phyloP scores from a whole-genome alignment of 2,113 vertebrate species.

The Tinamus guttatus region DNA sequence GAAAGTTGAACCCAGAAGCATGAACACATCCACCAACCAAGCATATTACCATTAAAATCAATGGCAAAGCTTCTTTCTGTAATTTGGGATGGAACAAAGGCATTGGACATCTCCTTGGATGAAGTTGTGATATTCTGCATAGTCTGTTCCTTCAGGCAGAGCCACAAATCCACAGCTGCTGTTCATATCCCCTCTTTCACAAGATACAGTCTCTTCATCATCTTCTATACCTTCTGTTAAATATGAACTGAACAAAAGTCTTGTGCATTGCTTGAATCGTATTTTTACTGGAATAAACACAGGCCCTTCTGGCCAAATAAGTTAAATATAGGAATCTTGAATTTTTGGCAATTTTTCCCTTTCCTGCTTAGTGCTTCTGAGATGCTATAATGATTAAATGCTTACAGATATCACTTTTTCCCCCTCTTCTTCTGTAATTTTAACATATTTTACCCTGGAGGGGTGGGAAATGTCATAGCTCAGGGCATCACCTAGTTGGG shows the following conservation, averaged over 20 bases:
- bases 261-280: rapidly evolving
- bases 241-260: rapidly evolving
- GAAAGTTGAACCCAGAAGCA: not conserved
- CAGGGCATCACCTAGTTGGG: rapidly evolving
- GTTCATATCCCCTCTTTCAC: not conserved
- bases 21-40: not conserved
- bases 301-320: not conserved
- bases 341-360: not conserved
- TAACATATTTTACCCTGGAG: rapidly evolving
- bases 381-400: not conserved
- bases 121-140: not conserved
- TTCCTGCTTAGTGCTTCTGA: not conserved
- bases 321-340: not conserved
- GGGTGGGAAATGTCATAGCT: not conserved
- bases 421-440: not conserved
- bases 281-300: not conserved
- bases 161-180: not conserved
- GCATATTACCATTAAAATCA: not conserved
- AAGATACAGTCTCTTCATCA: not conserved
- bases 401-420: not conserved
- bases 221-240: not conserved
- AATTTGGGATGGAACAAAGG: not conserved
- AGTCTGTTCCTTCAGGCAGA: not conserved
- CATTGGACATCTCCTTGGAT: not conserved
- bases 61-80: not conserved